phyloP scores from a whole-genome alignment of 1,140 invertebrate species.

The Orchestia grillus region DNA sequence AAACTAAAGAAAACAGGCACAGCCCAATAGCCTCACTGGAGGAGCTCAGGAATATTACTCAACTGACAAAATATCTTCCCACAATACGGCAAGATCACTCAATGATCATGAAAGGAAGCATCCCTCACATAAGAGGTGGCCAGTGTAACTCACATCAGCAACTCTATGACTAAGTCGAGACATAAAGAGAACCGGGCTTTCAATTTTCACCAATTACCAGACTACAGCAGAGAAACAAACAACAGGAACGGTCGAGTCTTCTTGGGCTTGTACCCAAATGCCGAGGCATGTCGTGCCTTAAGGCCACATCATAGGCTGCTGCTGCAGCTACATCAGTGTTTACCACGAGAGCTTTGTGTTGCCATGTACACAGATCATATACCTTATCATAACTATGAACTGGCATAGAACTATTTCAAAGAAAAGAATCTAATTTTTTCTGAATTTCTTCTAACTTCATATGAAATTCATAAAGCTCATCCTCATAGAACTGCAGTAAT shows the following conservation, averaged over 20 bases:
- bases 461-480: neutral
- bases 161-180: too few species aligned
- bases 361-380: neutral
- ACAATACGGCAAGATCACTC: too few species aligned
- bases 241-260: neutral
- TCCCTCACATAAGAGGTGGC: too few species aligned
- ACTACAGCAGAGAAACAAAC: neutral
- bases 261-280: neutral
- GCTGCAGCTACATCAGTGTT: neutral
- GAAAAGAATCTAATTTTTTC: slow-evolving; percentile 11
- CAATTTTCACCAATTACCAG: neutral
- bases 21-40: too few species aligned
- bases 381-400: neutral
- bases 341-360: neutral
- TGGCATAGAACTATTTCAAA: neutral
- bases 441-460: slow-evolving; percentile 1
- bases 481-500: neutral
- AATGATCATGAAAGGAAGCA: too few species aligned
- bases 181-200: too few species aligned
- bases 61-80: too few species aligned
- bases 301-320: too few species aligned
- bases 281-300: neutral
- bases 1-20: too few species aligned
- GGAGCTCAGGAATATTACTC: too few species aligned
- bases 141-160: too few species aligned